Percentiles rank a stretch among this genome's conserved stretches.
Conservation (phyloP, 2,888 invertebrate genomes). For the Noctua comes region DNA sequence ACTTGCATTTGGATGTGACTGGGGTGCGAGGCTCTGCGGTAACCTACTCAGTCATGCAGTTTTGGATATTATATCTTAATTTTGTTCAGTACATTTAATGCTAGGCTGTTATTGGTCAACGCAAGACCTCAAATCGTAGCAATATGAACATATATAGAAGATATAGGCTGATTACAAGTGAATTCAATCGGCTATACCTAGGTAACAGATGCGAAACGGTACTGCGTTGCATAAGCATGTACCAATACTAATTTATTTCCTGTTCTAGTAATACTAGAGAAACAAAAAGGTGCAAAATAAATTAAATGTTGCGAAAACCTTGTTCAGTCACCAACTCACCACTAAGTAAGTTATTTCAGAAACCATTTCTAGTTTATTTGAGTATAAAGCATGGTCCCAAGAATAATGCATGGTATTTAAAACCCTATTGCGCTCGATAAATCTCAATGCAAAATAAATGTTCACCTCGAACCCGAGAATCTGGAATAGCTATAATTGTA, state of each 20-base stretch:
- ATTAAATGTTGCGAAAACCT: background rate
- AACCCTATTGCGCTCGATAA: constrained; percentile 23
- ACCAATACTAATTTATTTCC: background rate
- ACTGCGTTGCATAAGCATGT: background rate
- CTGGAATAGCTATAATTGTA: constrained; percentile 70
- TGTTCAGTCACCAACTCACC: no score
- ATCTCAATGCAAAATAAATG: constrained; percentile 53
- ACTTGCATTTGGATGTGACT: background rate
- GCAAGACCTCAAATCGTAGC: background rate
- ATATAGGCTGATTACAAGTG: background rate
- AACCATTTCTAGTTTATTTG: constrained; percentile 11
- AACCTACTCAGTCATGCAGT: background rate
- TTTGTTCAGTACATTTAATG: background rate
- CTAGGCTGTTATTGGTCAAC: no score
- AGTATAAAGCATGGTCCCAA: background rate
- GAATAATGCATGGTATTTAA: constrained; percentile 40
- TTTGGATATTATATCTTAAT: background rate
- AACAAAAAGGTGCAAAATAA: background rate
- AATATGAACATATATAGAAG: no score
- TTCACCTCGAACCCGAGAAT: constrained; percentile 42
- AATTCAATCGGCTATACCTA: background rate
- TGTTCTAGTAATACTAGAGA: background rate
- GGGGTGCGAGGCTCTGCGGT: background rate
- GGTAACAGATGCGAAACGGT: background rate
- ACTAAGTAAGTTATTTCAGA: constrained; percentile 10